Evolutionary conservation across 2,113 vertebrate genomes (phyloP).

Genomic region (Percopsis transmontana): DNA sequence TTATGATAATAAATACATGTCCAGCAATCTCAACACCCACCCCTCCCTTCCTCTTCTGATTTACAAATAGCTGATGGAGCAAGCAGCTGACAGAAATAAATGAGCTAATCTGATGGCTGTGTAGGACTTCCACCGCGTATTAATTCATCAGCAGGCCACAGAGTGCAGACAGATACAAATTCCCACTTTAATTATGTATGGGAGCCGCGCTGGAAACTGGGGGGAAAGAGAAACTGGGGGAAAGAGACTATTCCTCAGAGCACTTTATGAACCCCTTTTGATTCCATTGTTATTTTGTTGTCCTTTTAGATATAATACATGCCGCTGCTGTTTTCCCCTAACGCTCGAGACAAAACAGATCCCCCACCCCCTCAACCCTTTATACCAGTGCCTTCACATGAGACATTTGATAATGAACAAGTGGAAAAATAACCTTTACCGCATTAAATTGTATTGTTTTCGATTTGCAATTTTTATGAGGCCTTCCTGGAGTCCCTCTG

Average conservation of each 20-base stretch:
- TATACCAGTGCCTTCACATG: constrained; percentile 61
- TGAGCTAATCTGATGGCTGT: constrained; percentile 78
- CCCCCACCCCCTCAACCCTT: constrained; percentile 34
- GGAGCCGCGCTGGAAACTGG: constrained; percentile 61
- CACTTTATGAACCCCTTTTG: constrained; percentile 71
- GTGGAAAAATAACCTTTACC: constrained; percentile 72
- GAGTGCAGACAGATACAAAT: constrained; percentile 81
- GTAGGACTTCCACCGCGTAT: constrained; percentile 77
- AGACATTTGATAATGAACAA: constrained; percentile 75
- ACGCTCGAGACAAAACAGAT: constrained; percentile 62
- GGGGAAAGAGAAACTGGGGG: constrained; percentile 67
- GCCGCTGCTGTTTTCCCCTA: constrained; percentile 56
- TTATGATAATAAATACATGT: constrained; percentile 78
- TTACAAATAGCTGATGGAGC: constrained; percentile 64
- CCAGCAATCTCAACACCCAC: constrained; percentile 53
- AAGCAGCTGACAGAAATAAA: constrained; percentile 78
- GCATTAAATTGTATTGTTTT: constrained; percentile 80
- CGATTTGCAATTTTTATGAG: constrained; percentile 80
- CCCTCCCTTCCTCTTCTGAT: neutral
- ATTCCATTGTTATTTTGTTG: constrained; percentile 66
- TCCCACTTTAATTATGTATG: constrained; percentile 81
- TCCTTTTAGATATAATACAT: constrained; percentile 61
- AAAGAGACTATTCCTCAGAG: constrained; percentile 64
- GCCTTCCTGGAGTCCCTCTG: constrained; percentile 70
- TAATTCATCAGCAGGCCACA: constrained; percentile 78